Percentiles rank a stretch among this genome's conserved stretches.
These are phyloP conservation scores for Chymomyza costata DNA, from an alignment of 1,140 invertebrate species.

Conservation along the genomic window DNA sequence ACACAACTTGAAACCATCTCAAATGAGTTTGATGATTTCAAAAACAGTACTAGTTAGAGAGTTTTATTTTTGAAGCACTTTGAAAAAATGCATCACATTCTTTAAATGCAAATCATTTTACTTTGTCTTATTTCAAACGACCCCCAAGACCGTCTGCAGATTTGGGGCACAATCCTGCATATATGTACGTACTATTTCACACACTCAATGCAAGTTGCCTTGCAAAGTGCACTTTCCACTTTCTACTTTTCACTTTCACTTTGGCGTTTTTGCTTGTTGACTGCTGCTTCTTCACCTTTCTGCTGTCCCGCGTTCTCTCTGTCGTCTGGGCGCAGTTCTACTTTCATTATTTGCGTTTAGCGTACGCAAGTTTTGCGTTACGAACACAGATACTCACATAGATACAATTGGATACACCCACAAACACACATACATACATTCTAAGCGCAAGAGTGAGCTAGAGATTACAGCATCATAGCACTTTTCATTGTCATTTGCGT, in stretches of 20 bases:
- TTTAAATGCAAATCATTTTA: too few relatives aligned
- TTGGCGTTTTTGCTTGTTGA: conserved; percentile 62
- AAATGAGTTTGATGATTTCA: too few relatives aligned
- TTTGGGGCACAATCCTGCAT: too few relatives aligned
- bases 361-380: conserved; percentile 55
- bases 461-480: conserved; percentile 23
- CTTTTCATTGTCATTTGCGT: conserved; percentile 60
- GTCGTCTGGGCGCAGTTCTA: conserved; percentile 15
- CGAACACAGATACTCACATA: conserved; percentile 14
- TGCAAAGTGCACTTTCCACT: conserved; percentile 60
- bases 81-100: too few relatives aligned
- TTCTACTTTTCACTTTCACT: not conserved
- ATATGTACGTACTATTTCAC: too few relatives aligned
- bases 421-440: conserved; percentile 15
- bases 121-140: too few relatives aligned
- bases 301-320: not conserved
- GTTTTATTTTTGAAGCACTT: too few relatives aligned
- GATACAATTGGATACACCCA: not conserved
- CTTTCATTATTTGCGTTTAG: conserved; percentile 70
- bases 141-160: too few relatives aligned
- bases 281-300: conserved; percentile 32
- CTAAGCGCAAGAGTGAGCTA: too few relatives aligned
- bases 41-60: too few relatives aligned
- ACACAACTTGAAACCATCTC: too few relatives aligned
- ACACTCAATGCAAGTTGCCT: conserved; percentile 11